A percentile compares a stretch with the other conserved stretches of the same genome.
Conservation (phyloP, 37 sponge, comb jelly and placozoan species). For the Ianthella basta region DNA sequence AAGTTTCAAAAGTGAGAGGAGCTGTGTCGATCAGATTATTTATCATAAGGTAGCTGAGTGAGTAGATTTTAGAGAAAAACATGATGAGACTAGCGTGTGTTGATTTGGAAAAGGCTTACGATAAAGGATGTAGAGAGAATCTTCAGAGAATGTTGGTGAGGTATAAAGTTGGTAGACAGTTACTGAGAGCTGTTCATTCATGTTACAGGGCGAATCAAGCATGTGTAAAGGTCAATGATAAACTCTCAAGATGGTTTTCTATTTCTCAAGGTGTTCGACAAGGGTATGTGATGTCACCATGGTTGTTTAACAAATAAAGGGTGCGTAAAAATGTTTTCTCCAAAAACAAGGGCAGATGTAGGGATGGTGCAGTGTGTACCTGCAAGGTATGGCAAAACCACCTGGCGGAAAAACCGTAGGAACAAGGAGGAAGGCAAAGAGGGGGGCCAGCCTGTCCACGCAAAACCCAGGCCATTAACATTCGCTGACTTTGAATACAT, state of each 20-base stretch:
- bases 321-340: too few relatives aligned
- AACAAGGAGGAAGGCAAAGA: too few relatives aligned
- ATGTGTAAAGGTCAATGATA: constrained; percentile 2
- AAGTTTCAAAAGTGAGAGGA: constrained; percentile 4
- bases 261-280: constrained; percentile 5
- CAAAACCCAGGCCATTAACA: too few relatives aligned
- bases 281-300: constrained; percentile 12
- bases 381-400: too few relatives aligned
- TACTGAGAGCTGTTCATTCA: neutral
- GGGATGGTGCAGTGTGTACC: too few relatives aligned
- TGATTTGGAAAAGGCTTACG: constrained; percentile 19
- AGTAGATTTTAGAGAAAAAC: constrained; percentile 1
- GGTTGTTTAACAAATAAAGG: constrained; percentile 11
- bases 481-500: too few relatives aligned
- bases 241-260: constrained; percentile 16
- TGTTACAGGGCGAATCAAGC: neutral
- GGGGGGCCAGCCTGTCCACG: too few relatives aligned
- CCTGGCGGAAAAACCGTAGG: too few relatives aligned
- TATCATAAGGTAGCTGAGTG: neutral
- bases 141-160: constrained; percentile 12
- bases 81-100: constrained; percentile 6
- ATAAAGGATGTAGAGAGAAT: neutral
- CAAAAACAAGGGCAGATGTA: too few relatives aligned
- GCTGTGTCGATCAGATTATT: constrained; percentile 10
- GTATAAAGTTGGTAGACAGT: constrained; percentile 6